Evolutionary conservation across 2,888 invertebrate species (phyloP), one percentile per base, ranked within the genome.

Genomic region (Drosophila melanosoma): DNA sequence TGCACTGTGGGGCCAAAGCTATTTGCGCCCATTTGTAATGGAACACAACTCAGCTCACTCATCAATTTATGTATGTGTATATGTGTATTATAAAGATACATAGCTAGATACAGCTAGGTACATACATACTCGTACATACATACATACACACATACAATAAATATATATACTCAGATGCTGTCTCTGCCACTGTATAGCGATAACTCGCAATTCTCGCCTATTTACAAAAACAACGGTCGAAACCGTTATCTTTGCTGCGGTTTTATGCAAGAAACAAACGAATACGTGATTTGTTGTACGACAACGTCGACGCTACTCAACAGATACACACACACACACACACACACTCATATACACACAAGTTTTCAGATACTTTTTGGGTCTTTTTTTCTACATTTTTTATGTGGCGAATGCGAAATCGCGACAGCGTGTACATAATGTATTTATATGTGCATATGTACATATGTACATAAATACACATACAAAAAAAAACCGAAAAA

Each of bases 201-300:
- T 58, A 71, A 61, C 52, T 57, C 40, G 42, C 57, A 53, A 45
- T 72, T 64, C 57, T 58, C 35, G 48, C 33, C 73, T 70, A 51
- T 54, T 35, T n/a, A 20, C 32, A 52, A 36, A 26, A 36, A 17
- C 51, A 29, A n/a, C 8, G 29, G 32, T 32, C 38, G 35, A 63
- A 69, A 81, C 81, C 78, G 79, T 79, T 79, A 79, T 81, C 79
- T 67, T 20, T 32, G n/a, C 56, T 76, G 68, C 58, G 75, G 65
- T 62, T 81, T 77, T 81, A 78, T 74, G 69, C 82, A 81, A 81
- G 69, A 81, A 68, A 64, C 74, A 81, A 71, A 81, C 70, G 78
- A 81, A 81, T 79, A 68, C 74, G 79, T 81, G 79, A 79, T 79
- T 79, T 81, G 79, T 70, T 69, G 57, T 67, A 67, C 52, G 20